phyloP scores from a whole-genome alignment of 53 echinoderm and acorn worm genomes.

The Crossaster papposus region DNA sequence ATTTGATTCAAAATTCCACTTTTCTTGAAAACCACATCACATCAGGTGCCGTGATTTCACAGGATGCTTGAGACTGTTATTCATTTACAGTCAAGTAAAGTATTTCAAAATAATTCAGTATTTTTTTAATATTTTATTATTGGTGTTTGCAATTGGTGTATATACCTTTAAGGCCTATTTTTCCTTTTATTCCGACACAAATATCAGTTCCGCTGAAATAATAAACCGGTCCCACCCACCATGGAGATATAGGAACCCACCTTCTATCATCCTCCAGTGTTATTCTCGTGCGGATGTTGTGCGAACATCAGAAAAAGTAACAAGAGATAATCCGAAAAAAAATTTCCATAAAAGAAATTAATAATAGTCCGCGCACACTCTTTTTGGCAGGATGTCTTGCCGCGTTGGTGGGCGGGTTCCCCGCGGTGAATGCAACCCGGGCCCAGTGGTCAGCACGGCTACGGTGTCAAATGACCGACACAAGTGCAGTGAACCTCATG shows the following conservation, averaged over 20 bases:
- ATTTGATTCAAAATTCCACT: too few species aligned
- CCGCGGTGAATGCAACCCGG: background rate
- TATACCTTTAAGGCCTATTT: too few species aligned
- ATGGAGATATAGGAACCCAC: too few species aligned
- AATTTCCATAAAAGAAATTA: background rate
- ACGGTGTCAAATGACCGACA: slow-evolving; percentile 2
- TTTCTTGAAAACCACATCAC: too few species aligned
- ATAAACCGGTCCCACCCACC: background rate
- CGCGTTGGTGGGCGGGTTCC: background rate
- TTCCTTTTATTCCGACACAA: background rate
- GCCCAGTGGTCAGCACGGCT: background rate
- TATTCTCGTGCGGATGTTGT: slow-evolving; percentile 7
- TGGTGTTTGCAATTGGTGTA: too few species aligned
- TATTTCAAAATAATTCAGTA: too few species aligned
- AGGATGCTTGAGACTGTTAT: too few species aligned
- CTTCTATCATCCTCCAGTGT: background rate
- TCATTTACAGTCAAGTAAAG: too few species aligned
- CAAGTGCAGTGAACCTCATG: slow-evolving; percentile 29
- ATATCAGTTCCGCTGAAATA: background rate
- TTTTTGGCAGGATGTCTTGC: background rate
- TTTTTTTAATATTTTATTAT: too few species aligned
- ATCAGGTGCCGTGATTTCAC: too few species aligned
- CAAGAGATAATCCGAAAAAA: background rate
- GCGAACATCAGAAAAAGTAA: background rate
- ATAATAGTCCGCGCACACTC: background rate